Conservation (phyloP, 2,888 invertebrate genomes). For the Tetramorium bicarinatum region DNA sequence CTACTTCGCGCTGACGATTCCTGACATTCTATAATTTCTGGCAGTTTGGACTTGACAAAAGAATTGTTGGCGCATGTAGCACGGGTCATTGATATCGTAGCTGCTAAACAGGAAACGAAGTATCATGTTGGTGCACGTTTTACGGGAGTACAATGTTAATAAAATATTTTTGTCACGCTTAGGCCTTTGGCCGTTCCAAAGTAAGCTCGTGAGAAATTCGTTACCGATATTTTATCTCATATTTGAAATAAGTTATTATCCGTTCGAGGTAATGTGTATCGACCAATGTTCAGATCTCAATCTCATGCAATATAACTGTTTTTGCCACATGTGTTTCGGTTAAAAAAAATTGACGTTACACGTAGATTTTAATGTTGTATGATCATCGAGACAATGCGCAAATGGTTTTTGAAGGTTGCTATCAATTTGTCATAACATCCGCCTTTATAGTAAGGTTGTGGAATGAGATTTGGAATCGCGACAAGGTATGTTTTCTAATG, state of each 20-base stretch:
- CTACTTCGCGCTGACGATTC: background rate
- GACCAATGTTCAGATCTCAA: background rate
- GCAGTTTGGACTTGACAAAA: background rate
- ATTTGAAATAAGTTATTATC: conserved; percentile 11
- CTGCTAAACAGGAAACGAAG: background rate
- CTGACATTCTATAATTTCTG: conserved; percentile 5
- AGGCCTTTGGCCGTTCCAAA: conserved; percentile 29
- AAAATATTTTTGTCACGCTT: conserved; percentile 22
- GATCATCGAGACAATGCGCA: conserved; percentile 15
- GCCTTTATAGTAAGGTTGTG: background rate
- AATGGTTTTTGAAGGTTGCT: conserved; percentile 38
- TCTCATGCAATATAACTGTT: background rate
- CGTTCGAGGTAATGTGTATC: conserved; percentile 27
- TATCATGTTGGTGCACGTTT: conserved; percentile 1
- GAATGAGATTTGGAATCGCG: conserved; percentile 31
- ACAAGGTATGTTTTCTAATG: conserved; percentile 13
- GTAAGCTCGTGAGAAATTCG: background rate
- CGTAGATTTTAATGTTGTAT: conserved; percentile 23
- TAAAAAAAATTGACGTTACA: background rate
- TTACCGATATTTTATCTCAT: background rate
- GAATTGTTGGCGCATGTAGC: background rate
- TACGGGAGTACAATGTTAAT: conserved; percentile 27
- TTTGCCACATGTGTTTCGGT: background rate
- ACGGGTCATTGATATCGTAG: background rate
- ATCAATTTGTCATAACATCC: conserved; percentile 21